A percentile compares a stretch with the other conserved stretches of the same genome.
These are phyloP conservation scores for Melanotaenia maccullochi DNA, from an alignment of 2,797 vertebrate genomes.

Conservation along the genomic window DNA sequence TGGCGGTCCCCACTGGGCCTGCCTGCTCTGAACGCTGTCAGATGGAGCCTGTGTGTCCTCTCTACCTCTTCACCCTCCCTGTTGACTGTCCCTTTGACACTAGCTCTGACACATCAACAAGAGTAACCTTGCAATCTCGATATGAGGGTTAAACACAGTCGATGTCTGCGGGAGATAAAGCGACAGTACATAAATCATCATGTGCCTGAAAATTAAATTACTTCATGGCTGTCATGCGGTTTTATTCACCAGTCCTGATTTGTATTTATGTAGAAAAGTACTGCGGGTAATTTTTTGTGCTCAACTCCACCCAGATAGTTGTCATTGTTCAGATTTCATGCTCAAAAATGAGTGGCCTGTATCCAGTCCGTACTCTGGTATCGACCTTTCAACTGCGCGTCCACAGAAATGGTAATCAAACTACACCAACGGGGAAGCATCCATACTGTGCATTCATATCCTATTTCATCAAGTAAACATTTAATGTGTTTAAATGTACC, in stretches of 20 bases:
- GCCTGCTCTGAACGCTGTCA: constrained; percentile 67
- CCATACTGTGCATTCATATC: constrained; percentile 69
- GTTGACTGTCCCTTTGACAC: constrained; percentile 64
- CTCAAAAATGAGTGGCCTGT: constrained; percentile 25
- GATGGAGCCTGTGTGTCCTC: constrained; percentile 62
- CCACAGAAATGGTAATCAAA: constrained; percentile 48
- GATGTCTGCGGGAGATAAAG: constrained; percentile 37
- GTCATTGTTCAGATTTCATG: constrained; percentile 4
- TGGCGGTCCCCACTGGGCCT: constrained; percentile 73
- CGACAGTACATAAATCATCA: constrained; percentile 35
- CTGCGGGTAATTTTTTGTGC: constrained; percentile 5
- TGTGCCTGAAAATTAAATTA: constrained; percentile 24
- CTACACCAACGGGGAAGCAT: constrained; percentile 52
- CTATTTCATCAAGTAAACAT: constrained; percentile 84
- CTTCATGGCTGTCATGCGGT: constrained; percentile 15
- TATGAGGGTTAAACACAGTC: constrained; percentile 30
- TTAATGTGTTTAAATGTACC: constrained; percentile 85
- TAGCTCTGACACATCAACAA: constrained; percentile 29
- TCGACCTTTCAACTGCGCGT: constrained; percentile 31
- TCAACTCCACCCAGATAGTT: neutral
- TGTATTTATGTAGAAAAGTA: constrained; percentile 21
- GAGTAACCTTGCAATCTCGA: constrained; percentile 23
- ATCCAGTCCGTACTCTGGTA: constrained; percentile 26
- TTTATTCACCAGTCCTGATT: constrained; percentile 31
- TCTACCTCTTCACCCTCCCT: constrained; percentile 45